A percentile compares a stretch with the other conserved stretches of the same genome.
Conservation (phyloP, 2,113 vertebrate species). For the Ciconia boyciana region DNA sequence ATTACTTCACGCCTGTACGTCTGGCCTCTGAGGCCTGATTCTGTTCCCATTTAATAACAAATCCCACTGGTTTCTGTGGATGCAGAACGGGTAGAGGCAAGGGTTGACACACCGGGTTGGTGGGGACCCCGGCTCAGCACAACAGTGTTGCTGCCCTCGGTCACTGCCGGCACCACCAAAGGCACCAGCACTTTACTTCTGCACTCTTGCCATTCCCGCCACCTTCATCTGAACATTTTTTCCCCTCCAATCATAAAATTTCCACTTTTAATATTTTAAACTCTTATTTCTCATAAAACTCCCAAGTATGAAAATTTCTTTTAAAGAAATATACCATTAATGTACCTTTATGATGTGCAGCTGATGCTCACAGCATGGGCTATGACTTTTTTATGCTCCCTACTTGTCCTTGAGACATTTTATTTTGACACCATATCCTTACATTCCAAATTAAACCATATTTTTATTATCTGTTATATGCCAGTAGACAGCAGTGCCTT, state of each 20-base stretch:
- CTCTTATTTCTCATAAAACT: conserved; percentile 66
- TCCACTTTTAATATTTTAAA: conserved; percentile 62
- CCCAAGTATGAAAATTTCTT: conserved; percentile 57
- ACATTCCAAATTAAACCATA: conserved; percentile 17
- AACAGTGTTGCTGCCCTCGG: not conserved
- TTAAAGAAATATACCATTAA: conserved; percentile 54
- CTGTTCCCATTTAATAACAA: not conserved
- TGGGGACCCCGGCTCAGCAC: not conserved
- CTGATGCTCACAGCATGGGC: conserved; percentile 57
- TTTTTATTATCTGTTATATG: conserved; percentile 64
- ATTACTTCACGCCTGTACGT: not conserved
- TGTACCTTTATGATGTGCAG: conserved; percentile 74
- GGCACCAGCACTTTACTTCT: not conserved
- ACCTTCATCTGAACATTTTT: not conserved
- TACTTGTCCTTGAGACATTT: conserved; percentile 49
- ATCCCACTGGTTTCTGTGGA: not conserved
- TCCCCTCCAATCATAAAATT: conserved; percentile 35
- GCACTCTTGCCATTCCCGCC: not conserved
- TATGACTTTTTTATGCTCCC: conserved; percentile 46
- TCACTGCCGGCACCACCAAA: not conserved
- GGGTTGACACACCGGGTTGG: fast-evolving
- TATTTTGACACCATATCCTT: conserved; percentile 21
- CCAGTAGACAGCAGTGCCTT: conserved; percentile 38
- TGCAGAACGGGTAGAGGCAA: not conserved
- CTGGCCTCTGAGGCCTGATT: not conserved